Conservation (phyloP, 2,888 invertebrate species). For the Agonopterix heracliana region DNA sequence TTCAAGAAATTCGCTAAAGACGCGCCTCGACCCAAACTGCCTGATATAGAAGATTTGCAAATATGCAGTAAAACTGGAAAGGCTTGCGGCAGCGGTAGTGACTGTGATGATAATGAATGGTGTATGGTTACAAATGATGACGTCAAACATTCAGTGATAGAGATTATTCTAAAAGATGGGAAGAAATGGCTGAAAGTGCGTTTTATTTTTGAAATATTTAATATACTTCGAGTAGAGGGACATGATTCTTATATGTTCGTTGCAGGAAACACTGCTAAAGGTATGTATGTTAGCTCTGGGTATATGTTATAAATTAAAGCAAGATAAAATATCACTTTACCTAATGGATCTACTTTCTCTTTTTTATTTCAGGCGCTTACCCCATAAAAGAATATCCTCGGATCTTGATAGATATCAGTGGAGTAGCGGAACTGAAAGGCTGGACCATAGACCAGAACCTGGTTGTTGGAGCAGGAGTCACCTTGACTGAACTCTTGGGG, state of each 20-base stretch:
- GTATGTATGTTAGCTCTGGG: constrained; percentile 30
- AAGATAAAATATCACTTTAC: too few species aligned
- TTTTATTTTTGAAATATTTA: constrained; percentile 61
- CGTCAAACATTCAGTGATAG: constrained; percentile 14
- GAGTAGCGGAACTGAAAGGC: constrained; percentile 71
- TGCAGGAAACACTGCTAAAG: constrained; percentile 83
- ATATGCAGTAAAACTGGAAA: constrained; percentile 25
- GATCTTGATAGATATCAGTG: constrained; percentile 77
- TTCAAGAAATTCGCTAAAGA: constrained; percentile 85
- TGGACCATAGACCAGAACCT: constrained; percentile 52
- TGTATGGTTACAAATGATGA: constrained; percentile 25
- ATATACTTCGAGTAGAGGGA: constrained; percentile 41
- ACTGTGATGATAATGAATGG: constrained; percentile 36
- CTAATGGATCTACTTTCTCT: constrained; percentile 11
- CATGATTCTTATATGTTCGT: constrained; percentile 74
- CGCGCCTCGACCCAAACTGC: constrained; percentile 38
- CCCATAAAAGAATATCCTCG: constrained; percentile 49
- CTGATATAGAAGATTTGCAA: constrained; percentile 61
- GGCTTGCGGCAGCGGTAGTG: constrained; percentile 11
- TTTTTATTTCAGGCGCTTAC: constrained; percentile 36
- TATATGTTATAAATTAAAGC: too few species aligned
- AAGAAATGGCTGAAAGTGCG: constrained; percentile 70
- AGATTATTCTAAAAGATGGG: constrained; percentile 37
- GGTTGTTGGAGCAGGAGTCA: constrained; percentile 53
- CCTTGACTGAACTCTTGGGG: constrained; percentile 59